A percentile compares a stretch with the other conserved stretches of the same genome.
Evolutionary conservation across 2,113 vertebrate genomes (phyloP).

Genomic region (Ammodytes marinus): DNA sequence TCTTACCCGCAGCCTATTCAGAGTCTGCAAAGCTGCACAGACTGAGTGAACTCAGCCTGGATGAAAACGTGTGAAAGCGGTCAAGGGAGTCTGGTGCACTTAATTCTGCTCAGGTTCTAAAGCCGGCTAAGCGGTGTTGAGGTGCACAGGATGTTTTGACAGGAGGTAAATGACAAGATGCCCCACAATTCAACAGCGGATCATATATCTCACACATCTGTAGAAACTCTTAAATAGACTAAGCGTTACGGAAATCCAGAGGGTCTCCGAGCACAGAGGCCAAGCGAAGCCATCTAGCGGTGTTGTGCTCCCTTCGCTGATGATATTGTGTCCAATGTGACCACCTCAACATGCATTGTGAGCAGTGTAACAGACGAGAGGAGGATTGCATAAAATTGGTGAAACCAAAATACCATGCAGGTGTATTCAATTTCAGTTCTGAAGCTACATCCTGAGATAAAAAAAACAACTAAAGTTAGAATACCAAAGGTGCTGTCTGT

Average conservation of each 20-base stretch:
- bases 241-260: slow-evolving; percentile 44
- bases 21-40: slow-evolving; percentile 36
- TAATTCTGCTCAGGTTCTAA: slow-evolving; percentile 50
- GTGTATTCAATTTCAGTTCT: slow-evolving; percentile 2
- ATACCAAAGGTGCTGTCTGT: slow-evolving; percentile 17
- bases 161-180: slow-evolving; percentile 69
- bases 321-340: slow-evolving; percentile 29
- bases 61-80: slow-evolving; percentile 71
- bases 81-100: slow-evolving; percentile 25
- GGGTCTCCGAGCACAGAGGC: slow-evolving; percentile 20
- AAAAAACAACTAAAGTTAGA: neutral
- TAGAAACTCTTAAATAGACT: slow-evolving; percentile 57
- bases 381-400: slow-evolving; percentile 30
- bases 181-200: slow-evolving; percentile 51
- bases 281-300: slow-evolving; percentile 46
- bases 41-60: slow-evolving; percentile 45
- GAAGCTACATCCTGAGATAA: slow-evolving; percentile 26
- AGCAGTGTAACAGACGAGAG: neutral
- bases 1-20: neutral
- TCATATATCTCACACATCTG: slow-evolving; percentile 74
- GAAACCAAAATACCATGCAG: slow-evolving; percentile 3
- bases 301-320: slow-evolving; percentile 9
- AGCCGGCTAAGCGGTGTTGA: slow-evolving; percentile 46
- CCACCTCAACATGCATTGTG: slow-evolving; percentile 11
- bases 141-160: slow-evolving; percentile 65